phyloP scores from a whole-genome alignment of 53 echinoderm and acorn worm species.

The Holothuria leucospilota region DNA sequence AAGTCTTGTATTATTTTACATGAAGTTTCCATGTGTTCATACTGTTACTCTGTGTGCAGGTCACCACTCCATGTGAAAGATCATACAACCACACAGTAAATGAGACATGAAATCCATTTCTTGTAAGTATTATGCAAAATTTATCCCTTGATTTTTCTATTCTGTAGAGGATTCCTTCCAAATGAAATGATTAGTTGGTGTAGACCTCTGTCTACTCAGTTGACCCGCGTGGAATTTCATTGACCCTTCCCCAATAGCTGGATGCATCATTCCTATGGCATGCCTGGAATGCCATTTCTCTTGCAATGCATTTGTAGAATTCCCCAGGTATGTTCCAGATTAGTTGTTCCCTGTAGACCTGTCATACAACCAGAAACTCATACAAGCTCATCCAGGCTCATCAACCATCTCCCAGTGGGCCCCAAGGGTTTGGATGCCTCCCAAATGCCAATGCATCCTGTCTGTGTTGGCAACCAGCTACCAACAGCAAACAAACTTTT shows the following conservation, averaged over 20 bases:
- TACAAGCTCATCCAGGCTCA: conserved; percentile 13
- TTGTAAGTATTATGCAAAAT: no score
- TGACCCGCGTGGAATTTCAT: conserved; percentile 35
- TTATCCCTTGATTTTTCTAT: no score
- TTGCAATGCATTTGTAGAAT: conserved; percentile 36
- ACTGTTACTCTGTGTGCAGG: no score
- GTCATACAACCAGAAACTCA: conserved; percentile 16
- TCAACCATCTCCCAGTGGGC: background rate
- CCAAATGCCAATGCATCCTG: conserved; percentile 14
- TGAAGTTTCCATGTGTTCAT: no score
- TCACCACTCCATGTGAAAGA: no score
- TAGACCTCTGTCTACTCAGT: background rate
- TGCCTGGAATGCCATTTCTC: conserved; percentile 26
- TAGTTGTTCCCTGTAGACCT: conserved; percentile 40
- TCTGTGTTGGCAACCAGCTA: conserved; percentile 22
- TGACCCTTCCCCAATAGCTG: conserved; percentile 37
- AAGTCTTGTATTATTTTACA: no score
- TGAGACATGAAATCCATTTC: no score
- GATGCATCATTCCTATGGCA: conserved; percentile 36
- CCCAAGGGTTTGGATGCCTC: conserved; percentile 16
- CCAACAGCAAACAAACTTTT: background rate
- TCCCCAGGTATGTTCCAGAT: conserved; percentile 30
- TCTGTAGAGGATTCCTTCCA: no score
- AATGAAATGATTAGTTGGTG: no score
- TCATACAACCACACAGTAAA: no score